A percentile compares a stretch with the other conserved stretches of the same genome.
Evolutionary conservation across 2,888 invertebrate species (phyloP).

Genomic region (Augochlorella aurata): DNA sequence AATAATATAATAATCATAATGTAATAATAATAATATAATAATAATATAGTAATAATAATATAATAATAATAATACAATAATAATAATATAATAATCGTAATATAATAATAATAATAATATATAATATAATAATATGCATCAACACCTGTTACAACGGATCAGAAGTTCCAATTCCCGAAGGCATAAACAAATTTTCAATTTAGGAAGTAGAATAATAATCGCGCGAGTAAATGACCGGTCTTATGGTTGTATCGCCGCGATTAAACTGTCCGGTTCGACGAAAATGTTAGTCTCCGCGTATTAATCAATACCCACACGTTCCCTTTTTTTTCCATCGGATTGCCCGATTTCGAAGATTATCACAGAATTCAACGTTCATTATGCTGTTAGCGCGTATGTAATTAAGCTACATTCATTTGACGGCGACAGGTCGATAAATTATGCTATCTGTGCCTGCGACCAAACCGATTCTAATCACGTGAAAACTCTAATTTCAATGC

Average conservation of each 20-base stretch:
- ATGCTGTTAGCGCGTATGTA: conserved; percentile 1
- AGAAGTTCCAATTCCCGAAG: too few relatives aligned
- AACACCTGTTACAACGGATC: too few relatives aligned
- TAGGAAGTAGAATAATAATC: too few relatives aligned
- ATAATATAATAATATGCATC: too few relatives aligned
- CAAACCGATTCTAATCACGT: not conserved
- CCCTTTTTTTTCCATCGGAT: not conserved
- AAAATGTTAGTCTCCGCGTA: not conserved
- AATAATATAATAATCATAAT: too few relatives aligned
- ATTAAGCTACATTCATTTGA: conserved; percentile 13
- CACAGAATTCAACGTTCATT: not conserved
- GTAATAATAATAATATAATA: too few relatives aligned
- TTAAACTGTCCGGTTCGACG: not conserved
- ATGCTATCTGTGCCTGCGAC: not conserved
- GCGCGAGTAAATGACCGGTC: too few relatives aligned
- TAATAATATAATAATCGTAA: too few relatives aligned
- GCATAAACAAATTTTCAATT: too few relatives aligned
- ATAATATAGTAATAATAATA: too few relatives aligned
- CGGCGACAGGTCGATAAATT: not conserved
- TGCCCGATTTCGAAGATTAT: conserved; percentile 9
- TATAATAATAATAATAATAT: too few relatives aligned
- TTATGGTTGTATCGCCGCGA: not conserved
- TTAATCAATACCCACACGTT: not conserved
- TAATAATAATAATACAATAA: too few relatives aligned
- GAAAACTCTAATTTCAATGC: not conserved